Base-by-base conservation (phyloP, 2,797 vertebrate species). In the Cynopterus sphinx region DNA sequence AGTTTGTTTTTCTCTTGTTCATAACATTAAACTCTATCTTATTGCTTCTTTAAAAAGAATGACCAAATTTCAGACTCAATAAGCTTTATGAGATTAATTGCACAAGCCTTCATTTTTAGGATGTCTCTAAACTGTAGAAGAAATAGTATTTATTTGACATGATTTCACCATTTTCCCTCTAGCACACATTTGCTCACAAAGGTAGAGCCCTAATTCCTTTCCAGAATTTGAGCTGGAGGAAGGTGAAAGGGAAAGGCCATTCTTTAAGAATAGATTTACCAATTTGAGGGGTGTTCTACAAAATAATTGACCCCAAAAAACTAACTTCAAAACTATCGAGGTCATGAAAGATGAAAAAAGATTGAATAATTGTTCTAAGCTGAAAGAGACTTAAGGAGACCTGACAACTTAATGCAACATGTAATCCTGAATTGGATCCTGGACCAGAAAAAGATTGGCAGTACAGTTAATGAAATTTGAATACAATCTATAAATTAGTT, bases 301-400 rank as follows among this genome's bases (percentile, higher is more conserved):
- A 88, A 91, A 73, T 91, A 49, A 89, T 31, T 43, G 53, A 12
- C 13, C 10, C 55, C 9, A 68, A 70, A 89, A 51, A 95, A 39
- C 2, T 67, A 46, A 70, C 28, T 86, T 96, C 33, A 88, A 55
- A 91, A 83, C 2, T 78, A 9, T 73, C 41, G 71, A 87, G 31
- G 39, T 87, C 75, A 43, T 95, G 53, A 88, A 96, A 85, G 22
- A 21, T 55, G 43, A 90, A 94, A 26, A 82, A 94, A 77, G 21
- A 84, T 57, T 26, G 73, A 94, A 10, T 41, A 65, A 90, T 15
- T 63, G 17, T 81, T 51, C 31, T 36, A 75, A 94, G 41, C 43
- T 79, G 73, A 94, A 90, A 19, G 10, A 73, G 36, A 4, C 16
- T 39, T 39, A 36, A 82, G 9, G 21, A 86, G 41, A 87, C 15